Conservation (phyloP, 2,113 vertebrate species). For the Ptyas mucosa region DNA sequence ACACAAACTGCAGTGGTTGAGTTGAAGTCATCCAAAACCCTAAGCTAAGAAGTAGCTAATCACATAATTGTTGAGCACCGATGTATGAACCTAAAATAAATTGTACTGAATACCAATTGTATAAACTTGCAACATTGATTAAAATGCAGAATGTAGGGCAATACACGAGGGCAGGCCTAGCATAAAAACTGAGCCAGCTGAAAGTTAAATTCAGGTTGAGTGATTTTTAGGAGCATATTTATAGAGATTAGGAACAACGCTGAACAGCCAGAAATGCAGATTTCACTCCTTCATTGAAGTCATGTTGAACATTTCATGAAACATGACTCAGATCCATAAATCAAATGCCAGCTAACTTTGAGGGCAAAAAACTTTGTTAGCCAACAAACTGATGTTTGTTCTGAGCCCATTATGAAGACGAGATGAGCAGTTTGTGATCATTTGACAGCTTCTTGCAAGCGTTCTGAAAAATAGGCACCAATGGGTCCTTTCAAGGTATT, state of each 20-base stretch:
- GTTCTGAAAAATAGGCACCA: too few relatives aligned
- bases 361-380: slow-evolving; percentile 21
- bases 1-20: neutral
- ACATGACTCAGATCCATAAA: slow-evolving; percentile 72
- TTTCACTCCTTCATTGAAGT: slow-evolving; percentile 70
- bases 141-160: slow-evolving; percentile 8
- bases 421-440: too few relatives aligned
- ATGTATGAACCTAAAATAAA: neutral
- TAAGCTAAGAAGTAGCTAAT: neutral
- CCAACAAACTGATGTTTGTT: slow-evolving; percentile 3
- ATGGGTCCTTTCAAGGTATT: too few relatives aligned
- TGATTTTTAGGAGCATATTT: slow-evolving; percentile 68
- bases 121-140: neutral
- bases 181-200: slow-evolving; percentile 54
- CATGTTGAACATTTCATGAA: slow-evolving; percentile 67
- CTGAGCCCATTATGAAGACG: neutral
- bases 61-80: neutral
- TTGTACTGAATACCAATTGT: neutral
- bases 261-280: slow-evolving; percentile 62
- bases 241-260: slow-evolving; percentile 59
- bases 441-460: too few relatives aligned
- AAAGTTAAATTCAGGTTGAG: slow-evolving; percentile 67
- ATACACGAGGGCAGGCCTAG: slow-evolving; percentile 41
- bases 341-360: slow-evolving; percentile 56
- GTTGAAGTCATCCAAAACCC: neutral